Evolutionary conservation across 2,113 vertebrate genomes (phyloP), one percentile per base, ranked within the genome.

Genomic region (Corythornis vintsioides): DNA sequence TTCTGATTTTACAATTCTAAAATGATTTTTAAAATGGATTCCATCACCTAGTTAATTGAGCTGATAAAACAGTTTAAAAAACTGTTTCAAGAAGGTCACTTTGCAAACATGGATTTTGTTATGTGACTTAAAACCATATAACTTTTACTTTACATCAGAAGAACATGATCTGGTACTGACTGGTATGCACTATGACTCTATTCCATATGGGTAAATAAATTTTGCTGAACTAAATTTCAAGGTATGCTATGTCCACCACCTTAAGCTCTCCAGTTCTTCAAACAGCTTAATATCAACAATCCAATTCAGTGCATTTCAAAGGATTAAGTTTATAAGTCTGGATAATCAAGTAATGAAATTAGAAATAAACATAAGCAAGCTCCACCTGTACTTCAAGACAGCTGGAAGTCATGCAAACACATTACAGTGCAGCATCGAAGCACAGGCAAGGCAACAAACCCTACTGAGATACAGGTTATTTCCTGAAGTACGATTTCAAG

Each of bases 401-500:
- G 35, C 7, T 53, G 17, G 22, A 91, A 74, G 24, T 45, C 70
- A 45, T 10, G 26, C 18, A 80, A 88, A 65, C 11, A 29, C 13
- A 8, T 25, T 59, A 1, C 69, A 56, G 13, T 47, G 64, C 21
- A 66, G 38, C 8, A 7, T 35, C 43, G 83, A 79, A 20, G 33
- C 24, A 67, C 0, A 53, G 9, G 38, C 24, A 22, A 48, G 28
- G 55, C 55, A 72, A 85, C 0, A 1, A 42, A 82, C 15, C 14
- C 33, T 64, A 28, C 25, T 67, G 18, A 88, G 50, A 65, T 10
- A 45, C 6, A 56, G 5, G n/a, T 84, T 21, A 71, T 40, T 63
- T 89, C 31, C 57, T 17, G 14, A 72, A 63, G 24, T 52, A 45
- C 12, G 50, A 38, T 59, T 91, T 71, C 70, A 86, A 70, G 50